These are phyloP conservation scores for Nesogale talazaci DNA, from an alignment of 2,113 vertebrate species.

Conservation along the genomic window DNA sequence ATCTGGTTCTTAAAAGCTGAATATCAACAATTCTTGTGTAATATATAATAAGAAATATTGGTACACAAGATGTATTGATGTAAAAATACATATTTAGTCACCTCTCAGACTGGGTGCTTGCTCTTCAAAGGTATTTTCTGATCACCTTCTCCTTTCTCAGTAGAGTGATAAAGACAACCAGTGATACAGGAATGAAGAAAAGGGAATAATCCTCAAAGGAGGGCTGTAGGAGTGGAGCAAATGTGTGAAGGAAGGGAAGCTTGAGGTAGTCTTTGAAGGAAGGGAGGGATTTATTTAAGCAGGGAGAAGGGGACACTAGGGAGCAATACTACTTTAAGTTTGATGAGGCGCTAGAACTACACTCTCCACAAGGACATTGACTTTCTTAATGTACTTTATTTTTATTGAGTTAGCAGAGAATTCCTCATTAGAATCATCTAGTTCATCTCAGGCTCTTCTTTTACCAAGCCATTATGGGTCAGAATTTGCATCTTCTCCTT, in stretches of 20 bases:
- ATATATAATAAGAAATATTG: not conserved
- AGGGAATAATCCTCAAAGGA: not conserved
- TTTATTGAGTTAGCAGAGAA: constrained; percentile 22
- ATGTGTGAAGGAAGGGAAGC: not conserved
- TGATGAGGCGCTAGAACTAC: not conserved
- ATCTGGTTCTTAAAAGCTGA: not conserved
- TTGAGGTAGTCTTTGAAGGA: not conserved
- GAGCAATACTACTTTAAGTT: not conserved
- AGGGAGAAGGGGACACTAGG: not conserved
- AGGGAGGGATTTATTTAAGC: not conserved
- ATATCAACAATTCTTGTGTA: not conserved
- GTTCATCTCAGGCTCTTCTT: not conserved
- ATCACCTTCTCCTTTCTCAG: constrained; percentile 4
- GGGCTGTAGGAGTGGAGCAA: not conserved
- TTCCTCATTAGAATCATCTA: not conserved
- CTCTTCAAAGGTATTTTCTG: constrained; percentile 49
- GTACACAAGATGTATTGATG: not conserved
- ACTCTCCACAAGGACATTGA: not conserved
- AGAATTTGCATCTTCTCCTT: not conserved
- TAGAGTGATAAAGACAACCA: not conserved
- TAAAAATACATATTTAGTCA: not conserved
- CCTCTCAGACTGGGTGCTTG: not conserved
- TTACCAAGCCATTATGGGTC: not conserved
- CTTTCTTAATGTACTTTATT: not conserved
- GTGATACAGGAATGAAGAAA: not conserved